Conservation (phyloP, 2,113 vertebrate species). For the Recurvirostra avosetta region DNA sequence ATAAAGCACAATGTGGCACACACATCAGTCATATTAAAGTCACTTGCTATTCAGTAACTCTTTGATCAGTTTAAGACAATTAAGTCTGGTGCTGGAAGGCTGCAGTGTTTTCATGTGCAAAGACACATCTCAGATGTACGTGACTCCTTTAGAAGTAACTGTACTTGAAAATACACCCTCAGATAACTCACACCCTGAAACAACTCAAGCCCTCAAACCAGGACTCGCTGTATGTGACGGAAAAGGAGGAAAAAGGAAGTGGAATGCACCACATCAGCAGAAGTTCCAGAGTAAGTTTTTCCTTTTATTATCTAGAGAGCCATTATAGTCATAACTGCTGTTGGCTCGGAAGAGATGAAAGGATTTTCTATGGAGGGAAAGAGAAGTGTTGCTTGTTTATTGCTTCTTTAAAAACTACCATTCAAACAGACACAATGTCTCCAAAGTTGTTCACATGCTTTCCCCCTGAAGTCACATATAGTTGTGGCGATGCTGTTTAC, state of each 20-base stretch:
- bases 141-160: not conserved
- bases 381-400: not conserved
- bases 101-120: not conserved
- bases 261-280: not conserved
- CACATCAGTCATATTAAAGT: not conserved
- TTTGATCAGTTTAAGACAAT: conserved; percentile 22
- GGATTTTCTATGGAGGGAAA: not conserved
- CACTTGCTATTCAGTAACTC: not conserved
- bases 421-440: not conserved
- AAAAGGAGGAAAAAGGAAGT: not conserved
- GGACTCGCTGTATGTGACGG: not conserved
- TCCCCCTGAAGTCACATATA: not conserved
- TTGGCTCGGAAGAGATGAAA: not conserved
- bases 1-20: not conserved
- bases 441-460: not conserved
- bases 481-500: not conserved
- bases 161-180: not conserved
- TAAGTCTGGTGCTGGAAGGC: not conserved
- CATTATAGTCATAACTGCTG: not conserved
- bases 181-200: not conserved
- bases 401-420: not conserved
- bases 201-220: not conserved
- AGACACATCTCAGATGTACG: not conserved
- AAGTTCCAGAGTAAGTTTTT: not conserved
- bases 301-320: not conserved